Evolutionary conservation across 2,113 vertebrate genomes (phyloP), one percentile per base, ranked within the genome.

Genomic region (Andinoacara biseriatus): DNA sequence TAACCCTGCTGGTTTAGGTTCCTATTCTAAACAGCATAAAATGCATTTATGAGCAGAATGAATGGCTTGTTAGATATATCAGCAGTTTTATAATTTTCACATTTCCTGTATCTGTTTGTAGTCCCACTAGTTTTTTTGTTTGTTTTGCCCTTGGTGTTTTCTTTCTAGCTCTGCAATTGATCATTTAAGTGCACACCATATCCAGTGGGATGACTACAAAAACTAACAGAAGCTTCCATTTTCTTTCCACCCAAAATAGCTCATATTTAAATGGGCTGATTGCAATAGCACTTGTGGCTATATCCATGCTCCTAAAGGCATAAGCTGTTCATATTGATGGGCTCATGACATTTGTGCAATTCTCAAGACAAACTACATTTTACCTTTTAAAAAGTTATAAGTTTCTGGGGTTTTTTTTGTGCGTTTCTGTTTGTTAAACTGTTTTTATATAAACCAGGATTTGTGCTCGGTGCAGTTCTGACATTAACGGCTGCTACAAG

Each of bases 211-310:
- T 72, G 26, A 26, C 49, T 72, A 20, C 65, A 72, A 52, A 33
- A 72, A 52, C 17, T 72, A 43, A 52, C 43, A 52, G 43, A 26
- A 24, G 20, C 7, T 52, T 10, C 17, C 29, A 31, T 52, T 29
- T 52, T 72, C 10, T n/a, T 72, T 52, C 43, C 24, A 72, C 26
- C 43, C 6, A 26, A 72, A 9, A 52, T 49, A 49, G 46, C 46
- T 52, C 65, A 13, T 1, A 31, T 72, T 31, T 31, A 31, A 31
- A 31, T 7, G 0, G 0, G 24, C 0, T 0, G 5, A 72, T 20
- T 72, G 49, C 26, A 52, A 72, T 72, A 52, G 13, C 43, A 52
- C 20, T 31, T 24, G 14, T 46, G 13, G 43, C 13, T 5, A 24
- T 13, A 52, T 26, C 10, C 24, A 72, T 54, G 67, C 17, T 72